These are phyloP conservation scores for Drosophila dunni DNA, from an alignment of 1,140 invertebrate species.

Conservation along the genomic window DNA sequence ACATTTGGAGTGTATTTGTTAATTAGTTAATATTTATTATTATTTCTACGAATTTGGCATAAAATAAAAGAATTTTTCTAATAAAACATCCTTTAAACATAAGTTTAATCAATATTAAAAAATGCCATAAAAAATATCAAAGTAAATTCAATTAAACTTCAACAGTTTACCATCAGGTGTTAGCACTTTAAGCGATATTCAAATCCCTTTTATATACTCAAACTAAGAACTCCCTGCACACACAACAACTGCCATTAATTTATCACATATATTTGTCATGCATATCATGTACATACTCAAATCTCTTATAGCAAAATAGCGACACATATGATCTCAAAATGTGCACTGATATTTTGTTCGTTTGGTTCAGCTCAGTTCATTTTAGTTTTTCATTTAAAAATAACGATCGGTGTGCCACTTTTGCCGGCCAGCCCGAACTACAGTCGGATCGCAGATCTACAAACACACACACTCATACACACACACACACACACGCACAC, in stretches of 20 bases:
- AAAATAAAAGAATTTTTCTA: no score
- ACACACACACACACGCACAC: conserved; percentile 27
- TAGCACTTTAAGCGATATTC: no score
- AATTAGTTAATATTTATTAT: no score
- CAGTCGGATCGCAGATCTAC: not conserved
- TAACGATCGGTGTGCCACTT: conserved; percentile 76
- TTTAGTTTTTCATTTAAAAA: conserved; percentile 74
- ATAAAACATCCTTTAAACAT: no score
- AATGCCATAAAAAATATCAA: no score
- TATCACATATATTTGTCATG: conserved; percentile 6
- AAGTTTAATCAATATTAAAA: no score
- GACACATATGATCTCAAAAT: conserved; percentile 44
- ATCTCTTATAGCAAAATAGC: conserved; percentile 45
- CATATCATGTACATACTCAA: conserved; percentile 27
- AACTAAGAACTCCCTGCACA: no score
- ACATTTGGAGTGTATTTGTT: no score
- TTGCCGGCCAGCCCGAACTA: conserved; percentile 50
- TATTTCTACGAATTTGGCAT: no score
- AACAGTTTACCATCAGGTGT: no score
- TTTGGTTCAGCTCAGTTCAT: not conserved
- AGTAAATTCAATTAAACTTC: no score
- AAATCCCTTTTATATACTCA: no score
- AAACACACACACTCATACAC: not conserved
- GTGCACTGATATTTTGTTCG: conserved; percentile 60
- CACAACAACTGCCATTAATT: not conserved